Evolutionary conservation across 35 echinoderm and acorn worm species (phyloP), one percentile per base, ranked within the genome.

Genomic region (Chiridota heheva): DNA sequence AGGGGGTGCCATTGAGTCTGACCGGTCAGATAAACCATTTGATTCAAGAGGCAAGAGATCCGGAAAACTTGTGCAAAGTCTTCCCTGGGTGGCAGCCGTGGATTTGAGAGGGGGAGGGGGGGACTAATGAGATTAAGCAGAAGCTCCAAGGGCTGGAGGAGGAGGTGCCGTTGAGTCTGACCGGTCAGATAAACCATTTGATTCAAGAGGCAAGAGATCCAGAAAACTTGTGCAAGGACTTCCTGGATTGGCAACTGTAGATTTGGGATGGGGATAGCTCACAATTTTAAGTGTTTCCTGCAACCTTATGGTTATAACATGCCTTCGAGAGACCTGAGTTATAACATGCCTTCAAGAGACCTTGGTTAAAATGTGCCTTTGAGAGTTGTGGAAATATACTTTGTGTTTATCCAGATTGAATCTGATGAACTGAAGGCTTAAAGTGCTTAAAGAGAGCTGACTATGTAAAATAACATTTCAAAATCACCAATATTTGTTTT

Each of bases 11-110:
- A 0, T 57, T 97, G 78, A 97, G 93, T 70, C 88, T 97, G 30
- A 86, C 62, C 2, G 93, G 93, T 18, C 93, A 97, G 45, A 80
- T 97, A 0, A 97, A 85, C 60, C 77, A 84, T 48, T 60, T 97
- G 47, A 97, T 97, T 35, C 93, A 97, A 69, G 93, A 97, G 56
- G 93, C 93, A 7, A 83, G 83, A 61, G 93, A 97, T 67, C 78
- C 89, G 38, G 88, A 91, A 69, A 97, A 97, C 37, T 75, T 97
- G 0, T 90, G 81, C 60, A 70, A 75, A 70, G 58, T 97, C 12
- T 97, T 91, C 47, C 84, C 93, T 35, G 93, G 93, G 5, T 97
- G 93, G 93, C 88, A 91, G 26, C 80, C 93, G 36, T 97, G 93
- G 93, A 56, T 97, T 35, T 96, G 76, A 78, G n/a, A n/a, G n/a